These are phyloP conservation scores for Teleogryllus oceanicus DNA, from an alignment of 2,888 invertebrate genomes.

Conservation along the genomic window DNA sequence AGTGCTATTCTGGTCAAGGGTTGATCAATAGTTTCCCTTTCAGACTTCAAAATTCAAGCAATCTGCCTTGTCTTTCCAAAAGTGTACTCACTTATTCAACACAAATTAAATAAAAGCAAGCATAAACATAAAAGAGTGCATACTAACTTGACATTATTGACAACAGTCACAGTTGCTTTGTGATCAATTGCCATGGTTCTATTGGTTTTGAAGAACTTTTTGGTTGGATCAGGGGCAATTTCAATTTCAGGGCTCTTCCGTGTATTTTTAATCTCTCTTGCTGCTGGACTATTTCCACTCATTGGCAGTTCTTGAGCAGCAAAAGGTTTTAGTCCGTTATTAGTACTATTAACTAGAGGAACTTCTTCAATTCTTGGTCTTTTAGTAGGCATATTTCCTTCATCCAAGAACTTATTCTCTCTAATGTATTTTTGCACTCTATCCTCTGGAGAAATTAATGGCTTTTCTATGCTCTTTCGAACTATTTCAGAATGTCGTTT, in stretches of 20 bases:
- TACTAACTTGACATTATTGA: constrained; percentile 43
- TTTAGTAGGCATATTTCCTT: background rate
- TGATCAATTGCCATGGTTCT: constrained; percentile 41
- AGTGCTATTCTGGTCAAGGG: too few relatives aligned
- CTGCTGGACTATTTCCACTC: background rate
- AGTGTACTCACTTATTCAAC: too few relatives aligned
- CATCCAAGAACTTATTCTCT: background rate
- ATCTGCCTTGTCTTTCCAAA: too few relatives aligned
- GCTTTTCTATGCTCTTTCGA: constrained; percentile 38
- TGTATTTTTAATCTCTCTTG: constrained; percentile 34
- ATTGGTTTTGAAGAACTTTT: constrained; percentile 51
- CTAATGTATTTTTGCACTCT: constrained; percentile 26
- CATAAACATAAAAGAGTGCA: background rate
- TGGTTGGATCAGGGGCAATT: constrained; percentile 41
- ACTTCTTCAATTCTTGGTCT: background rate
- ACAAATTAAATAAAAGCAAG: background rate
- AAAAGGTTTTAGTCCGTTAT: background rate
- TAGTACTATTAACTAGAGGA: background rate
- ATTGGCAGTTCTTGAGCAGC: too few relatives aligned
- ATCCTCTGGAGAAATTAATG: constrained; percentile 42
- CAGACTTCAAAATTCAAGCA: too few relatives aligned
- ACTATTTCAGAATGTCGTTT: constrained; percentile 36
- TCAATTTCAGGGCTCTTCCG: constrained; percentile 43
- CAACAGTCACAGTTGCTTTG: constrained; percentile 46
- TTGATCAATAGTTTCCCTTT: too few relatives aligned